Evolutionary conservation across 2,113 vertebrate species (phyloP).

Genomic region (Casuarius casuarius): DNA sequence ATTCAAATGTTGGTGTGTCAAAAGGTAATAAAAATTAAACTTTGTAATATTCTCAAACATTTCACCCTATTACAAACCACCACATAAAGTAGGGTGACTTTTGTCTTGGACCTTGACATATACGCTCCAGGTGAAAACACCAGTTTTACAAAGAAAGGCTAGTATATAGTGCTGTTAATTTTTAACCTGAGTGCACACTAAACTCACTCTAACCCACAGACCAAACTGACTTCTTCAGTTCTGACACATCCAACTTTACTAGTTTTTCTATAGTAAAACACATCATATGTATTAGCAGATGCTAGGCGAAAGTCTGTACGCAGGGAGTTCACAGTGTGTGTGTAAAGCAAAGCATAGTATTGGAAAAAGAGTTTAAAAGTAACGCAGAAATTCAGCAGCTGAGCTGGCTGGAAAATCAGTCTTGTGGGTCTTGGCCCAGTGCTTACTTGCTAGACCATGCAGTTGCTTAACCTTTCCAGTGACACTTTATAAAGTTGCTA

Average conservation of each 20-base stretch:
- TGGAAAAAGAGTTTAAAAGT: background rate
- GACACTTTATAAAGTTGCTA: background rate
- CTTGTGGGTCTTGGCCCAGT: rapidly evolving
- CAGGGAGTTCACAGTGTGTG: background rate
- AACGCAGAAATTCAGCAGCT: background rate
- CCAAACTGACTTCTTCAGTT: background rate
- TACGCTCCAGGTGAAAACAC: background rate
- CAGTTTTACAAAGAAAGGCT: background rate
- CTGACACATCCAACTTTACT: background rate
- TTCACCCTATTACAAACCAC: background rate
- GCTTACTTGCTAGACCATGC: background rate
- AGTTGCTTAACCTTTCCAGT: background rate
- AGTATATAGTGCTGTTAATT: background rate
- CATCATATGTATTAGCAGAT: background rate
- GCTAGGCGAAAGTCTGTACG: background rate
- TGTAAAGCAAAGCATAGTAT: background rate
- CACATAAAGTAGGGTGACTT: background rate
- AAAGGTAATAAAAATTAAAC: background rate
- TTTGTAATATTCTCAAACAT: background rate
- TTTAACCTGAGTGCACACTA: background rate
- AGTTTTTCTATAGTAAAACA: background rate
- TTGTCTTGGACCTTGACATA: background rate
- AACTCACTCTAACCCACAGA: background rate
- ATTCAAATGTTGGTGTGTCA: background rate
- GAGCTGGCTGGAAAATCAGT: background rate